A percentile compares a stretch with the other conserved stretches of the same genome.
Evolutionary conservation across 2,888 invertebrate species (phyloP).

Genomic region (Pharmacophagus antenor): DNA sequence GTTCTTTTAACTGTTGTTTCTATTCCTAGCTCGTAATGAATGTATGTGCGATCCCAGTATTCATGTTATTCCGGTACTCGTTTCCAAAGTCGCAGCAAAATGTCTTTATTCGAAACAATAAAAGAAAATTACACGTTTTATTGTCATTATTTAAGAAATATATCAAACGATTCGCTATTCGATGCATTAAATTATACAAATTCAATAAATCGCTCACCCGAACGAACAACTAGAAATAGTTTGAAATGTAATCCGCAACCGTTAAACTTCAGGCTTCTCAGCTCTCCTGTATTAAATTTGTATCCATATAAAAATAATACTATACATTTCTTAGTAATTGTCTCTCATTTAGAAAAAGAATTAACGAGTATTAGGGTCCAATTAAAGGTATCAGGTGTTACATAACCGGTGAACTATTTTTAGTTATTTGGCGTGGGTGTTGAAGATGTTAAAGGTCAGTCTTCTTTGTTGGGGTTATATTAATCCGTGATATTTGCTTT

Average conservation of each 20-base stretch:
- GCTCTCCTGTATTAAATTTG: too few relatives aligned
- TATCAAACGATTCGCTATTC: not conserved
- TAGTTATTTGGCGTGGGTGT: not conserved
- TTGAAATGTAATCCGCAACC: too few relatives aligned
- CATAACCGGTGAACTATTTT: not conserved
- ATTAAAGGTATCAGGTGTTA: not conserved
- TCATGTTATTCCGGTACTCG: slow-evolving; percentile 5
- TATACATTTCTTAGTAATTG: too few relatives aligned
- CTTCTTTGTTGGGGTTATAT: not conserved
- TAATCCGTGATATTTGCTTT: too few relatives aligned
- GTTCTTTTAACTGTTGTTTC: not conserved
- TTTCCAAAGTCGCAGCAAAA: not conserved
- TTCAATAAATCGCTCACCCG: slow-evolving; percentile 3
- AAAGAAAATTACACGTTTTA: not conserved
- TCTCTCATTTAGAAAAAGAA: too few relatives aligned
- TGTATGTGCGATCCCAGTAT: slow-evolving; percentile 4
- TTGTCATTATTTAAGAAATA: too few relatives aligned
- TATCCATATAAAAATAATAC: too few relatives aligned
- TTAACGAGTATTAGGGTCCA: too few relatives aligned
- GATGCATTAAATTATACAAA: slow-evolving; percentile 2
- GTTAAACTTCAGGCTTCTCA: too few relatives aligned
- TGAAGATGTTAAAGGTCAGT: not conserved
- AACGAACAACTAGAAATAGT: not conserved
- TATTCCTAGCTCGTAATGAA: not conserved
- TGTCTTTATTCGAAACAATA: slow-evolving; percentile 9